Conservation (phyloP, 2,113 vertebrate genomes). For the Oreochromis niloticus region DNA sequence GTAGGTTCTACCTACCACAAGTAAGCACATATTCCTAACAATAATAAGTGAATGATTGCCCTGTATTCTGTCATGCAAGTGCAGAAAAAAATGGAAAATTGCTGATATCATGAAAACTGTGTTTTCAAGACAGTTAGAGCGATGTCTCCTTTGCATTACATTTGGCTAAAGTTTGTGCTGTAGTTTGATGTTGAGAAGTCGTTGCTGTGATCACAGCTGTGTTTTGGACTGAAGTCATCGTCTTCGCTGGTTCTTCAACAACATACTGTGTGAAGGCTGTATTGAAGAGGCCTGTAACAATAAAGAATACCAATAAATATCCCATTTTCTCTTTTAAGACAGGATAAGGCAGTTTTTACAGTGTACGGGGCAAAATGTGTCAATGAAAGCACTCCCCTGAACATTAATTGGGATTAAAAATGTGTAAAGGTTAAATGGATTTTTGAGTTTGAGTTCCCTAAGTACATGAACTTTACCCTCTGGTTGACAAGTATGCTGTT, state of each 20-base stretch:
- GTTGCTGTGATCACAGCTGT: neutral
- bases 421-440: neutral
- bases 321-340: neutral
- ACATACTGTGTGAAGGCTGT: slow-evolving; percentile 70
- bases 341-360: neutral
- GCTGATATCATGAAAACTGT: neutral
- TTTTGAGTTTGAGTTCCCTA: neutral
- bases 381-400: neutral
- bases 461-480: neutral
- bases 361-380: neutral
- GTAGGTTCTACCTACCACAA: neutral
- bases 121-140: slow-evolving; percentile 18
- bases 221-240: slow-evolving; percentile 7
- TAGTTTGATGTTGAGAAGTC: neutral
- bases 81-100: neutral
- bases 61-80: neutral
- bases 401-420: neutral
- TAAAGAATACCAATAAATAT: neutral
- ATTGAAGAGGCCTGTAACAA: slow-evolving; percentile 58
- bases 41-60: neutral
- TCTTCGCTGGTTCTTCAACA: slow-evolving; percentile 36
- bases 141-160: slow-evolving; percentile 63
- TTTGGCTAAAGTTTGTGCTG: neutral
- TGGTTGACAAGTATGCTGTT: neutral
- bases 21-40: neutral